Base-by-base conservation (phyloP, 2,797 vertebrate genomes). In the Trichosurus vulpecula region DNA sequence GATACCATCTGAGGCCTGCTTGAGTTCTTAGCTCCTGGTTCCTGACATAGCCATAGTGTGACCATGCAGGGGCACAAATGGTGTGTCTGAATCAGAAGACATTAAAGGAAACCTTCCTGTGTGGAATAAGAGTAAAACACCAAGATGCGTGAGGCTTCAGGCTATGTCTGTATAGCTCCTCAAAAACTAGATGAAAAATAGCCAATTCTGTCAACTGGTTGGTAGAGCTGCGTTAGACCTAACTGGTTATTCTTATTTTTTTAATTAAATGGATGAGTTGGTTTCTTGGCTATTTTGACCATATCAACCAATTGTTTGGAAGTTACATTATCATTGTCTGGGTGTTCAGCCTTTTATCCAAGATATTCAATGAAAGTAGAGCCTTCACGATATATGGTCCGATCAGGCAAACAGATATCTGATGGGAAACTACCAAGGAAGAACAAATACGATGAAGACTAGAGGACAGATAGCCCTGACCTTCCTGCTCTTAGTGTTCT, bases 251-350 rank as follows among this genome's bases (percentile, higher is more conserved):
- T 16, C 66, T 91, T 90, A 13, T 53, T 12, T 31, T 74, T n/a
- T 4, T 52, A 41, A 57, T 54, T 58, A 56, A 55, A 90, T 54
- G 66, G 66, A 95, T 90, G 93, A 97, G 96, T 95, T 96, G 90
- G 90, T 93, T 96, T 56, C 92, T 95, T 96, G 91, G 91, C 92
- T 96, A 54, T 94, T 97, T 96, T 95, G 91, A 92, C 58, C 92
- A 66, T 92, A 94, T 90, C 74, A 97, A 91, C 90, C 47, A 57
- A 91, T 41, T 61, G 89, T 93, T 94, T 95, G 58, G 90, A 27
- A 47, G 87, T 95, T 97, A 55, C 81, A 87, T 54, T 94, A 92
- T 94, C 52, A n/a, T 52, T 56, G 91, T 90, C 94, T n/a, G 14
- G 57, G 5, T 66, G 93, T 47, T 90, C 58, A 93, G 0, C 19